Percentiles rank a stretch among this genome's conserved stretches.
Conservation (phyloP, 2,113 vertebrate genomes). For the Pao palembangensis region DNA sequence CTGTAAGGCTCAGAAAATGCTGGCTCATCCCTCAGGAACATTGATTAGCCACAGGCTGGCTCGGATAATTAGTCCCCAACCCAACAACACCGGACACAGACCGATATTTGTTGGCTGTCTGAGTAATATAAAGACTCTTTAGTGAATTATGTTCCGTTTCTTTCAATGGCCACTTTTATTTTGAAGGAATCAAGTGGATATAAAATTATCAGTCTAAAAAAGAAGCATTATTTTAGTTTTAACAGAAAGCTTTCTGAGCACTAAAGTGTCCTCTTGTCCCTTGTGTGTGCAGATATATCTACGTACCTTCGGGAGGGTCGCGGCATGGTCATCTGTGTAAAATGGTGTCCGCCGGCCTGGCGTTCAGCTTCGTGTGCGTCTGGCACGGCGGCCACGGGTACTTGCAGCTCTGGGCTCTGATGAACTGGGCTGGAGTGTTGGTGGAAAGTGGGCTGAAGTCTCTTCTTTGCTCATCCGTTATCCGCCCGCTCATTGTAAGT, state of each 20-base stretch:
- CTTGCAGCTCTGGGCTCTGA: conserved; percentile 86
- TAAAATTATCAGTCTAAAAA: no score
- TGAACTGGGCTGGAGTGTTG: conserved; percentile 90
- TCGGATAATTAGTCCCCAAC: conserved; percentile 67
- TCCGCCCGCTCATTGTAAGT: conserved; percentile 81
- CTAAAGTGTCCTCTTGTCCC: conserved; percentile 5
- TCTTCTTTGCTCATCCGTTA: conserved; percentile 68
- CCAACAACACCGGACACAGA: conserved; percentile 41
- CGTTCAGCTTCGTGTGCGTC: conserved; percentile 89
- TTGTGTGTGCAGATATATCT: conserved; percentile 84
- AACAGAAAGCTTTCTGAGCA: background rate
- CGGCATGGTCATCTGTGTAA: conserved; percentile 74
- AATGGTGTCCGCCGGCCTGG: conserved; percentile 82
- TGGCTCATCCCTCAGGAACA: conserved; percentile 68
- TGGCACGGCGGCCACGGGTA: conserved; percentile 94
- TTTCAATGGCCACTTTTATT: no score
- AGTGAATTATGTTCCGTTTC: no score
- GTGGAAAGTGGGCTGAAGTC: conserved; percentile 77
- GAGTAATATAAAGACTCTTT: conserved; percentile 21
- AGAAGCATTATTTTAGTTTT: background rate
- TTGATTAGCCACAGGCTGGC: conserved; percentile 66
- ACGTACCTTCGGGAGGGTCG: conserved; percentile 90
- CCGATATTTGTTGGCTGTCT: conserved; percentile 43
- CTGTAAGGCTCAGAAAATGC: conserved; percentile 61
- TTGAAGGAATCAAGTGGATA: no score